phyloP scores from a whole-genome alignment of 2,113 vertebrate species.

The Opisthocomus hoazin region DNA sequence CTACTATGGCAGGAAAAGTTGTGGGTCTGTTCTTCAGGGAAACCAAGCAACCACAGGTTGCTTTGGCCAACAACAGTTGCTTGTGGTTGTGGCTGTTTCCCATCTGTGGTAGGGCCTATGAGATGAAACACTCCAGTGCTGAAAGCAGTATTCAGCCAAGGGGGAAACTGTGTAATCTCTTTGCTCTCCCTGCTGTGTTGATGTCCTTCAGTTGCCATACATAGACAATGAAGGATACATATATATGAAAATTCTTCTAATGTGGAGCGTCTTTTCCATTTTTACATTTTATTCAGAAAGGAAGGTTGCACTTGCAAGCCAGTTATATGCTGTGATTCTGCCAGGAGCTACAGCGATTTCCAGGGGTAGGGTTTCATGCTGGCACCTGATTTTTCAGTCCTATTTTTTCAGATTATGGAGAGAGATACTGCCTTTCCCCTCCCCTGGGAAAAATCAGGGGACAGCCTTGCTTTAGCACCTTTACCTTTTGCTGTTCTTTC shows the following conservation, averaged over 20 bases:
- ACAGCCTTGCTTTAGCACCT: neutral
- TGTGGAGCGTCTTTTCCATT: neutral
- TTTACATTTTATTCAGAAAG: neutral
- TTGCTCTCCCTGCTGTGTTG: neutral
- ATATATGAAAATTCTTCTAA: neutral
- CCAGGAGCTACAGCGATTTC: neutral
- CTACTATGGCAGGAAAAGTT: neutral
- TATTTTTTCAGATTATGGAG: neutral
- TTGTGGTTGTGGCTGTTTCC: neutral
- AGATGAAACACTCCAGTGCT: neutral
- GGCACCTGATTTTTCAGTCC: neutral
- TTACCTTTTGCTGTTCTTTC: neutral
- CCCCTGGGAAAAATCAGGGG: neutral
- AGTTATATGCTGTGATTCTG: neutral
- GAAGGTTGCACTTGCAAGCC: neutral
- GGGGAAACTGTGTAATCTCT: neutral
- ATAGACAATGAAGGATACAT: neutral
- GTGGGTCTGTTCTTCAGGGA: neutral
- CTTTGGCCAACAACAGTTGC: neutral
- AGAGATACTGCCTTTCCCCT: neutral
- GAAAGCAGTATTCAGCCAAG: neutral
- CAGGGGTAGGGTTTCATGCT: neutral
- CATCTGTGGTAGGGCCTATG: neutral
- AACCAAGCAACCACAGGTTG: fast-evolving
- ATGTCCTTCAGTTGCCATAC: neutral